phyloP scores from a whole-genome alignment of 30 jellyfish, hydroid and myxozoan species.

The Sanderia malayensis region DNA sequence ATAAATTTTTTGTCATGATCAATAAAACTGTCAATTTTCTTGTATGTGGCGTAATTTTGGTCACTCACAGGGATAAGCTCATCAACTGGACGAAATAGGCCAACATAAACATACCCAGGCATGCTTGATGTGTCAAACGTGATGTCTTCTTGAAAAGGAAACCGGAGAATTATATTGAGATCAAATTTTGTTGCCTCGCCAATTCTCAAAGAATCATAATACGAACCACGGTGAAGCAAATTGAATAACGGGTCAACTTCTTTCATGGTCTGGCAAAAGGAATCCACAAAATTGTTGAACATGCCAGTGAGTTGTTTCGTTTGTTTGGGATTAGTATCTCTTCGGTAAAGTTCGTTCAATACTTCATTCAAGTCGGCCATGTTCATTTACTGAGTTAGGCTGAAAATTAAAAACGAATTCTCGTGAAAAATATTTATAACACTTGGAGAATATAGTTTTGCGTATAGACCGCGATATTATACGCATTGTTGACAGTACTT shows the following conservation, averaged over 20 bases:
- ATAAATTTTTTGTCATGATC: not conserved
- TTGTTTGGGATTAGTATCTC: not conserved
- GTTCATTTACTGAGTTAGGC: no score
- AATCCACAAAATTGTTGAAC: no score
- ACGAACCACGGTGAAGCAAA: slow-evolving; percentile 15
- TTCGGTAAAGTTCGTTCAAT: not conserved
- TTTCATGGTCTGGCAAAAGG: not conserved
- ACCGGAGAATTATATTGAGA: slow-evolving; percentile 13
- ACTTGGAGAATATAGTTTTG: no score
- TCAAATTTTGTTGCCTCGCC: slow-evolving; percentile 39
- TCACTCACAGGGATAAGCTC: not conserved
- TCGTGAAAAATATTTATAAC: no score
- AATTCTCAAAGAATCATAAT: slow-evolving; percentile 13
- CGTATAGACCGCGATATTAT: no score
- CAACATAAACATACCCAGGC: not conserved
- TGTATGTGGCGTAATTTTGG: not conserved
- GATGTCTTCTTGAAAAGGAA: slow-evolving; percentile 6
- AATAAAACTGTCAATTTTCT: not conserved
- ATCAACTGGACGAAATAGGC: not conserved
- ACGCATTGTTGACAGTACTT: no score
- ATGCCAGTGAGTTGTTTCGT: not conserved
- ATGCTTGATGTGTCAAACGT: not conserved
- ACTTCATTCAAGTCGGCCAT: not conserved
- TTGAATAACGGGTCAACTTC: not conserved
- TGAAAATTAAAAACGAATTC: no score